Percentiles rank a stretch among this genome's conserved stretches.
phyloP scores from a whole-genome alignment of 2,797 vertebrate species.

The Acrossocheilus wenchowensis region DNA sequence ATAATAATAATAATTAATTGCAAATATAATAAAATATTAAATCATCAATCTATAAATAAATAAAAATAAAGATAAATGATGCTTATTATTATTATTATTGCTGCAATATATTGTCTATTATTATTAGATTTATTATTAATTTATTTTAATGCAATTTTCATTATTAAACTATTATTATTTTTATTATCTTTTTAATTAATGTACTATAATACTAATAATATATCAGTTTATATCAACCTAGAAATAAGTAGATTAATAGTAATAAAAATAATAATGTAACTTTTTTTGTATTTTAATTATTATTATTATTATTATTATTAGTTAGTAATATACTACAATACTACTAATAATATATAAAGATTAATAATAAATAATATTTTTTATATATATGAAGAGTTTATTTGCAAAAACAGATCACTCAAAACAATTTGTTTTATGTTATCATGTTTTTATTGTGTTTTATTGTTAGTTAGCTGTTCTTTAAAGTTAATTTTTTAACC shows the following conservation, averaged over 20 bases:
- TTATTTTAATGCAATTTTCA: too few relatives aligned
- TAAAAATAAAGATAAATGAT: not conserved
- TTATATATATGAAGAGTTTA: too few relatives aligned
- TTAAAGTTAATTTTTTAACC: too few relatives aligned
- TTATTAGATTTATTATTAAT: not conserved
- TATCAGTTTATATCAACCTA: not conserved
- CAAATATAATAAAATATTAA: not conserved
- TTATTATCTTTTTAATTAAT: not conserved
- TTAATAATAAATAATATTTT: too few relatives aligned
- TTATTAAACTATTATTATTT: not conserved
- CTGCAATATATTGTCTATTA: not conserved
- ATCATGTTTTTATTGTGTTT: too few relatives aligned
- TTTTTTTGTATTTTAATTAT: too few relatives aligned
- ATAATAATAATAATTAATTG: not conserved
- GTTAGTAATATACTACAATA: not conserved
- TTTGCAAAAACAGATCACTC: too few relatives aligned
- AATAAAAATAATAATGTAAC: not conserved
- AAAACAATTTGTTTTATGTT: too few relatives aligned
- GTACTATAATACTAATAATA: not conserved
- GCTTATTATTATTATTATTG: too few relatives aligned
- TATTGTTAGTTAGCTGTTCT: too few relatives aligned
- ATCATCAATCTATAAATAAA: not conserved
- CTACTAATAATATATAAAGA: not conserved
- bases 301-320: too few relatives aligned
- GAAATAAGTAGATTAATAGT: too few relatives aligned